phyloP scores from a whole-genome alignment of 2,113 vertebrate genomes.

The Oreocharis arfaki region DNA sequence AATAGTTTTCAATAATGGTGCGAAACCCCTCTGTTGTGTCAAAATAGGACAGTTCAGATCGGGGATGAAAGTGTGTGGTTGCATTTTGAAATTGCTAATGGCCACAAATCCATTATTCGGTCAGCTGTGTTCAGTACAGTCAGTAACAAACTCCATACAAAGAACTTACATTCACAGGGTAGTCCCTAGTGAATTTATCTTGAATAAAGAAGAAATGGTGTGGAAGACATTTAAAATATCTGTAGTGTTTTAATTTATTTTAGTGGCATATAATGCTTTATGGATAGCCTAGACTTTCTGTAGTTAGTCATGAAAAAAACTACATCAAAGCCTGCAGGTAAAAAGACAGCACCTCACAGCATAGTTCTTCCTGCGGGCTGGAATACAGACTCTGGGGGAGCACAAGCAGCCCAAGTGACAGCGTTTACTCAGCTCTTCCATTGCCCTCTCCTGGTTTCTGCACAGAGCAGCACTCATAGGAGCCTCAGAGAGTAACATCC shows the following conservation, averaged over 20 bases:
- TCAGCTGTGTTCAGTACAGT: neutral
- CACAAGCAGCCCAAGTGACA: neutral
- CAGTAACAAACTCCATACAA: neutral
- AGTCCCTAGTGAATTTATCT: neutral
- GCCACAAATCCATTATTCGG: neutral
- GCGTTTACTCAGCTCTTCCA: neutral
- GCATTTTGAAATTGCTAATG: neutral
- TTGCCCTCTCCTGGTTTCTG: constrained; percentile 30
- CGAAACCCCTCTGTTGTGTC: neutral
- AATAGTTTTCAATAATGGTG: neutral
- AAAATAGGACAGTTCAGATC: neutral
- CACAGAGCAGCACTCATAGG: neutral
- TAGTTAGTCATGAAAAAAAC: neutral
- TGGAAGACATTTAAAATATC: neutral
- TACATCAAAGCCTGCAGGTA: neutral
- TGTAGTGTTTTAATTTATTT: neutral
- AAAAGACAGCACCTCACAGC: neutral
- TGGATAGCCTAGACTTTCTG: neutral
- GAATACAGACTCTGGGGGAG: neutral
- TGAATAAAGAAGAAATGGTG: neutral
- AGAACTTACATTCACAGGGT: neutral
- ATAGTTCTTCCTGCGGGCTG: neutral
- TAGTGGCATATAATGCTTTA: neutral
- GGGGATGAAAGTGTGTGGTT: neutral
- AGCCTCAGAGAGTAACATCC: neutral